A percentile compares a stretch with the other conserved stretches of the same genome.
Conservation (phyloP, 2,888 invertebrate genomes). For the Andrena bucephala region DNA sequence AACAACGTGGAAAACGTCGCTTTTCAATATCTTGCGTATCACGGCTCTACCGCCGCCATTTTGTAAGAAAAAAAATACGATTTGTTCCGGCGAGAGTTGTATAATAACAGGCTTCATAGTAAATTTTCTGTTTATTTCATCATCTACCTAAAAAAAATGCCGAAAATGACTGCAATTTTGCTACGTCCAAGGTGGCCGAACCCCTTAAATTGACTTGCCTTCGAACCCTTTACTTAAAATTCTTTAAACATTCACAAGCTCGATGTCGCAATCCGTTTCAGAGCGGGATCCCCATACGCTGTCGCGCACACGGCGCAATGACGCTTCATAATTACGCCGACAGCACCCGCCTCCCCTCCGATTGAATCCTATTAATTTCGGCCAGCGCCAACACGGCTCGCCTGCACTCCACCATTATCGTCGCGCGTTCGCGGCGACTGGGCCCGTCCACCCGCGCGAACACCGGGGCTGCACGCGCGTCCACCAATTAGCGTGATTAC, state of each 20-base stretch:
- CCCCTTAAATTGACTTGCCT: too few species aligned
- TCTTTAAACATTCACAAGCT: neutral
- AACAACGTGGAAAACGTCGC: too few species aligned
- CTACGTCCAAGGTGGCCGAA: too few species aligned
- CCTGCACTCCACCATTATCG: neutral
- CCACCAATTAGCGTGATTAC: conserved; percentile 70
- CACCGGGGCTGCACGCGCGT: conserved; percentile 6
- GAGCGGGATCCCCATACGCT: neutral
- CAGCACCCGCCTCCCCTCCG: neutral
- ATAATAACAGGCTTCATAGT: too few species aligned
- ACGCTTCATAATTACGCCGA: conserved; percentile 27
- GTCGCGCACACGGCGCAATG: neutral
- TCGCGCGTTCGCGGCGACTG: neutral
- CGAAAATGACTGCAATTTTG: too few species aligned
- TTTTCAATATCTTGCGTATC: too few species aligned
- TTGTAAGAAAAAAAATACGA: too few species aligned
- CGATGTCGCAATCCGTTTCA: neutral
- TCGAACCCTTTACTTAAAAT: neutral
- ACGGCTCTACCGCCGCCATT: too few species aligned
- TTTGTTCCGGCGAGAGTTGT: too few species aligned
- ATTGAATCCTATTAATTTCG: conserved; percentile 42
- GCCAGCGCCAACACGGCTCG: neutral
- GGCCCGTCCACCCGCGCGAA: conserved; percentile 1
- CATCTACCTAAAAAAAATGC: too few species aligned
- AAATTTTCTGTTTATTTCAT: too few species aligned